Evolutionary conservation across 1,140 invertebrate genomes (phyloP).

Genomic region (Nasonia vitripennis): DNA sequence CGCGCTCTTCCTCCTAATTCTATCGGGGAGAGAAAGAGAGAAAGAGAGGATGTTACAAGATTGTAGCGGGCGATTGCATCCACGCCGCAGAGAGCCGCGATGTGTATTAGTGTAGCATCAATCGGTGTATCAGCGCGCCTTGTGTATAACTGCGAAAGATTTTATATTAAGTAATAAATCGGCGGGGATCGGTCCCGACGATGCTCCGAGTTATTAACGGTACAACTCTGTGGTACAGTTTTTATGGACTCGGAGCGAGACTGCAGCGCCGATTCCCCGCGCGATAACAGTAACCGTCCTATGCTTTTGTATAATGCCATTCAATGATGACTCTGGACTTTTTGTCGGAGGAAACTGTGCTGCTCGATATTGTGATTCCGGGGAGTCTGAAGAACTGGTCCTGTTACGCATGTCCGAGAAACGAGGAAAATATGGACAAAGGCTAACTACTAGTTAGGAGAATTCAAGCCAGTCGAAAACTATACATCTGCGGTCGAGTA

Average conservation of each 20-base stretch:
- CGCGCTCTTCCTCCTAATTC: constrained; percentile 23
- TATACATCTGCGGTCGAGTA: too few relatives aligned
- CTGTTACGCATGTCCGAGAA: too few relatives aligned
- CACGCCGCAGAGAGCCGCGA: neutral
- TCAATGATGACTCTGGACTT: neutral
- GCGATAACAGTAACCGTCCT: neutral
- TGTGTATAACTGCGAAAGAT: constrained; percentile 2
- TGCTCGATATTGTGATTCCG: too few relatives aligned
- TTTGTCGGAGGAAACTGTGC: neutral
- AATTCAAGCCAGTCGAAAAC: too few relatives aligned
- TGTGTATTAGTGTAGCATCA: constrained; percentile 2
- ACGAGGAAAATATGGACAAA: too few relatives aligned
- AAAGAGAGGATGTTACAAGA: neutral
- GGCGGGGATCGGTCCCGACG: neutral
- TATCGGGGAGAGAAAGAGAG: neutral
- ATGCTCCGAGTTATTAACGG: neutral
- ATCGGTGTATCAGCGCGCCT: neutral
- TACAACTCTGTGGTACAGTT: neutral
- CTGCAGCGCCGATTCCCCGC: neutral
- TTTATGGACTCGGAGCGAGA: neutral
- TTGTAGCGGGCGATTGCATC: neutral
- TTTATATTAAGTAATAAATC: constrained; percentile 39
- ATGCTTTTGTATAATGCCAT: too few relatives aligned
- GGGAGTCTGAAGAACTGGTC: too few relatives aligned
- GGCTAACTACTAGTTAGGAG: too few relatives aligned